Evolutionary conservation across 1,140 invertebrate genomes (phyloP).

Genomic region (Sycobia sp.): DNA sequence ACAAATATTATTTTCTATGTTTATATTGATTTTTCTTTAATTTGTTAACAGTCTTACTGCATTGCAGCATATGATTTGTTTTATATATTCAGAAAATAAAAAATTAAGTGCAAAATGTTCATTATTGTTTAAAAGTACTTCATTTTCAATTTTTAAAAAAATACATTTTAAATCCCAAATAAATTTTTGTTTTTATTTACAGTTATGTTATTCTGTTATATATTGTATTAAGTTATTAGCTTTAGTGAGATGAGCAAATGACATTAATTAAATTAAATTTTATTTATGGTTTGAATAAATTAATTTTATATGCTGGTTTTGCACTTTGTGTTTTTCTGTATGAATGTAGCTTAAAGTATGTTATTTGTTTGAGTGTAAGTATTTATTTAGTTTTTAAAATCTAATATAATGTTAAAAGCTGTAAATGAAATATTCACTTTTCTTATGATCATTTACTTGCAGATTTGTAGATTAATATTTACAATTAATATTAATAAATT

Average conservation of each 20-base stretch:
- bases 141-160: not conserved
- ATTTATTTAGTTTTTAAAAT: slow-evolving; percentile 10
- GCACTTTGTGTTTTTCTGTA: slow-evolving; percentile 39
- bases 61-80: not conserved
- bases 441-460: too few relatives aligned
- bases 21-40: not conserved
- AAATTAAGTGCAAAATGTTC: not conserved
- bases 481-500: too few relatives aligned
- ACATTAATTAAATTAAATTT: not conserved
- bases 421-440: slow-evolving; percentile 17
- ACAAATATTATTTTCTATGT: not conserved
- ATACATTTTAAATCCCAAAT: not conserved
- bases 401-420: slow-evolving; percentile 19
- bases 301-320: slow-evolving; percentile 30
- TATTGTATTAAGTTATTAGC: slow-evolving; percentile 21
- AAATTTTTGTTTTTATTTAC: not conserved
- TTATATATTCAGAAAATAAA: not conserved
- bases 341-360: slow-evolving; percentile 37
- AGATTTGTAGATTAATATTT: too few relatives aligned
- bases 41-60: not conserved
- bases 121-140: not conserved
- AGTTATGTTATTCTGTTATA: slow-evolving; percentile 9
- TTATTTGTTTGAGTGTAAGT: slow-evolving; percentile 17
- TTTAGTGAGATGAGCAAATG: not conserved
- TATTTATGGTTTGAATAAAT: slow-evolving; percentile 17